A percentile compares a stretch with the other conserved stretches of the same genome.
These are phyloP conservation scores for Orius insidiosus DNA, from an alignment of 1,140 invertebrate genomes.

Conservation along the genomic window DNA sequence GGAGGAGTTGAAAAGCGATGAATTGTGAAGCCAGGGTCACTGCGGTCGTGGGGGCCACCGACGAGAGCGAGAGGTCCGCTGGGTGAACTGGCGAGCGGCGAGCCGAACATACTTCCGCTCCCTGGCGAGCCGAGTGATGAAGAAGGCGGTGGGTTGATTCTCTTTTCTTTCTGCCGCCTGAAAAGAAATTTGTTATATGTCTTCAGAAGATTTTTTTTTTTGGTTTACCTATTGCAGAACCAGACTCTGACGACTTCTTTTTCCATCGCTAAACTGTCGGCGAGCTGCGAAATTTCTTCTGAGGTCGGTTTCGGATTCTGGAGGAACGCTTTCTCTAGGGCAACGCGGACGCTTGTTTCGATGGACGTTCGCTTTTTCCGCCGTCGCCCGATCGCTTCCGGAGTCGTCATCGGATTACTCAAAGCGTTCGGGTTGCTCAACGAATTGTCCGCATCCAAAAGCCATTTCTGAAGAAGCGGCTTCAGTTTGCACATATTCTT, in stretches of 20 bases:
- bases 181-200: constrained; percentile 19
- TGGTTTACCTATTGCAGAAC: constrained; percentile 79
- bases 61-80: constrained; percentile 1
- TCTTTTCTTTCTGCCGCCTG: constrained; percentile 73
- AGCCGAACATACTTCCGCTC: constrained; percentile 12
- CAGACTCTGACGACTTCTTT: constrained; percentile 93
- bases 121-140: constrained; percentile 38
- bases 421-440: constrained; percentile 61
- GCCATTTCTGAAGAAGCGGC: constrained; percentile 94
- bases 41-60: constrained; percentile 13
- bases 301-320: constrained; percentile 94
- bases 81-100: constrained; percentile 7
- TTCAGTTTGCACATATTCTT: constrained; percentile 99
- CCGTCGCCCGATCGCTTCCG: constrained; percentile 72
- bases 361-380: constrained; percentile 96
- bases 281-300: constrained; percentile 83
- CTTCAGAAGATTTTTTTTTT: background rate
- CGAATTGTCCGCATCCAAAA: constrained; percentile 86
- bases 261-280: constrained; percentile 86
- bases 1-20: constrained; percentile 4
- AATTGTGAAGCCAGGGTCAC: constrained; percentile 18
- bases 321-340: constrained; percentile 85
- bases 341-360: constrained; percentile 81
- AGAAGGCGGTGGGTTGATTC: constrained; percentile 59
- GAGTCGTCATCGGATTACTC: constrained; percentile 55